These are phyloP conservation scores for Apis florea DNA, from an alignment of 1,140 invertebrate genomes.

Conservation along the genomic window DNA sequence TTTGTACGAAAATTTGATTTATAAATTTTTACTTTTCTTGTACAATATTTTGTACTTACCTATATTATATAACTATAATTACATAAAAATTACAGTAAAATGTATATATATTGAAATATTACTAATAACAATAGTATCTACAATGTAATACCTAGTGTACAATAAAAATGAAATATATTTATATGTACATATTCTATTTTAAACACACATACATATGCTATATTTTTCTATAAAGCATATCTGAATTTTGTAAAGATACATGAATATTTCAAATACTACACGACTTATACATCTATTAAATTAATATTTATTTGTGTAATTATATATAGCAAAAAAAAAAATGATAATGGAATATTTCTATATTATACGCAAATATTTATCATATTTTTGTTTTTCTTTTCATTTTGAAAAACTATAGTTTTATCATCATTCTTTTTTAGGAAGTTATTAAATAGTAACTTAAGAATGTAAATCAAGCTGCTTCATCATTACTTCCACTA, in stretches of 20 bases:
- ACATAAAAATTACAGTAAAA: conserved; percentile 29
- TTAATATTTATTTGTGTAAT: conserved; percentile 50
- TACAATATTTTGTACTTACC: conserved; percentile 23
- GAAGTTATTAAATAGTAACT: not conserved
- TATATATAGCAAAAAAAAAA: conserved; percentile 44
- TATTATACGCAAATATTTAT: not conserved
- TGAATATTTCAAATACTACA: conserved; percentile 32
- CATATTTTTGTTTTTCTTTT: conserved; percentile 27
- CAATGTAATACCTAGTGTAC: not conserved
- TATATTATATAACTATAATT: conserved; percentile 1
- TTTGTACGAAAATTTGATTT: conserved; percentile 7
- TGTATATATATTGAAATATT: conserved; percentile 24
- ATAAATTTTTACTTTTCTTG: not conserved
- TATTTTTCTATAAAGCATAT: conserved; percentile 1
- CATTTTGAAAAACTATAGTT: conserved; percentile 6
- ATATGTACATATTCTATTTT: conserved; percentile 15
- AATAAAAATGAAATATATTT: conserved; percentile 23
- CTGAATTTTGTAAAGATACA: conserved; percentile 13
- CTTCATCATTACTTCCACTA: conserved; percentile 51
- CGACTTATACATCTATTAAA: conserved; percentile 50
- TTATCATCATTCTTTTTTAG: conserved; percentile 21
- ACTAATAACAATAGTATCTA: conserved; percentile 15
- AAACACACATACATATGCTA: not conserved
- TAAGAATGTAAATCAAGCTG: conserved; percentile 49
- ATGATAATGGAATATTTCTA: conserved; percentile 45